Evolutionary conservation across 2,797 vertebrate genomes (phyloP).

Genomic region (Naso thynnoides): DNA sequence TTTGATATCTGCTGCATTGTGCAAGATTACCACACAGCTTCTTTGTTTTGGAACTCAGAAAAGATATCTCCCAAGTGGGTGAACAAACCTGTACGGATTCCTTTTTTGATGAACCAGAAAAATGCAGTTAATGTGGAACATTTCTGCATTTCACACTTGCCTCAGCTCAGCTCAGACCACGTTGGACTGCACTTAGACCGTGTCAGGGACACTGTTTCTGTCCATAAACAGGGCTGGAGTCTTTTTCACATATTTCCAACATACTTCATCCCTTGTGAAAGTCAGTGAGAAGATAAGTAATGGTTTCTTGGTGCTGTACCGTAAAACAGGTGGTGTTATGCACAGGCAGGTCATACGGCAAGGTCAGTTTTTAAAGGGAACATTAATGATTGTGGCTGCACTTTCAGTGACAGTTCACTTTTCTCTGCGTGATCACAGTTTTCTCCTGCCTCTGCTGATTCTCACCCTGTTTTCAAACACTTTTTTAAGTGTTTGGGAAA

Average conservation of each 20-base stretch:
- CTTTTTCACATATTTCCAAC: conserved; percentile 11
- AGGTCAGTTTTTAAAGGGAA: too few species aligned
- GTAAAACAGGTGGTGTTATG: not conserved
- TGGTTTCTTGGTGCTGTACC: not conserved
- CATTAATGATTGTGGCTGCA: not conserved
- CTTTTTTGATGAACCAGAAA: conserved; percentile 6
- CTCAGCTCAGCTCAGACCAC: not conserved
- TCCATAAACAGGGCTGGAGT: conserved; percentile 18
- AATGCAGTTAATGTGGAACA: conserved; percentile 3
- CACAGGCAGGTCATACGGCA: not conserved
- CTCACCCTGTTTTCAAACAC: not conserved
- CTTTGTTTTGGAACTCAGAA: not conserved
- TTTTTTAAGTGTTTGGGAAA: not conserved
- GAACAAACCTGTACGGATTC: not conserved
- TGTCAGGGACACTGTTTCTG: not conserved
- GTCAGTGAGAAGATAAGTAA: not conserved
- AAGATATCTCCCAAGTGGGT: not conserved
- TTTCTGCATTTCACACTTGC: conserved; percentile 21
- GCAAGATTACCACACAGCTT: too few species aligned
- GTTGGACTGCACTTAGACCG: not conserved
- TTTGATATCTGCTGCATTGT: not conserved
- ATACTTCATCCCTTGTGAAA: conserved; percentile 16
- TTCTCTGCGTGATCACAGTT: not conserved
- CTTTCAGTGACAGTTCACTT: not conserved
- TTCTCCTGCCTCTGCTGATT: not conserved